A percentile compares a stretch with the other conserved stretches of the same genome.
phyloP scores from a whole-genome alignment of 2,888 invertebrate species.

The Boloria euphrosyne region DNA sequence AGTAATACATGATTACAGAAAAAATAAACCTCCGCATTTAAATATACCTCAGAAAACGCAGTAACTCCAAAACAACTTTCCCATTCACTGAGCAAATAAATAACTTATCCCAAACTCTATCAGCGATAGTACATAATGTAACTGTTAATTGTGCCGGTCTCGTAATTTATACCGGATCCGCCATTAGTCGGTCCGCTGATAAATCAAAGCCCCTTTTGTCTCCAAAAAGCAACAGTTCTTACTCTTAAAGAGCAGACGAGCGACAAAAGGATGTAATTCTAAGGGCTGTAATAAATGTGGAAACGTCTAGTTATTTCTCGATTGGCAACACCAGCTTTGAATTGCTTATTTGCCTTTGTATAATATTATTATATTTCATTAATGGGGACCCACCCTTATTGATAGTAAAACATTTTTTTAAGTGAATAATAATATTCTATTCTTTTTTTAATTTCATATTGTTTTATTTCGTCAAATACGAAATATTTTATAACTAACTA shows the following conservation, averaged over 20 bases:
- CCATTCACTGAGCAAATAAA: constrained; percentile 6
- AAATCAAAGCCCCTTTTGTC: constrained; percentile 71
- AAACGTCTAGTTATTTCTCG: too few relatives aligned
- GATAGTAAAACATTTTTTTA: too few relatives aligned
- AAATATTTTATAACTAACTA: too few relatives aligned
- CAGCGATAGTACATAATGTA: constrained; percentile 38
- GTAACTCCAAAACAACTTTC: neutral
- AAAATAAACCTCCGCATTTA: neutral
- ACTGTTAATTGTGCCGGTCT: constrained; percentile 59
- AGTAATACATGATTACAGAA: too few relatives aligned
- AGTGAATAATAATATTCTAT: too few relatives aligned
- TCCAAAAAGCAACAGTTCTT: constrained; percentile 53
- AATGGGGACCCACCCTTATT: too few relatives aligned
- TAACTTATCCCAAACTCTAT: constrained; percentile 21
- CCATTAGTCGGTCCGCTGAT: constrained; percentile 60
- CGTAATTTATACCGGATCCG: constrained; percentile 64
- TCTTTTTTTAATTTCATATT: too few relatives aligned
- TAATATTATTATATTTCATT: too few relatives aligned
- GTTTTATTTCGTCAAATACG: too few relatives aligned
- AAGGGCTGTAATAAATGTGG: too few relatives aligned
- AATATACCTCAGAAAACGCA: neutral
- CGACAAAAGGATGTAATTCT: constrained; percentile 31
- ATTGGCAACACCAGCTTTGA: too few relatives aligned
- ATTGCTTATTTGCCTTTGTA: too few relatives aligned
- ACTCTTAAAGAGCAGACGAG: constrained; percentile 42